A percentile compares a stretch with the other conserved stretches of the same genome.
Evolutionary conservation across 2,113 vertebrate genomes (phyloP).

Genomic region (Myiozetetes cayanensis): DNA sequence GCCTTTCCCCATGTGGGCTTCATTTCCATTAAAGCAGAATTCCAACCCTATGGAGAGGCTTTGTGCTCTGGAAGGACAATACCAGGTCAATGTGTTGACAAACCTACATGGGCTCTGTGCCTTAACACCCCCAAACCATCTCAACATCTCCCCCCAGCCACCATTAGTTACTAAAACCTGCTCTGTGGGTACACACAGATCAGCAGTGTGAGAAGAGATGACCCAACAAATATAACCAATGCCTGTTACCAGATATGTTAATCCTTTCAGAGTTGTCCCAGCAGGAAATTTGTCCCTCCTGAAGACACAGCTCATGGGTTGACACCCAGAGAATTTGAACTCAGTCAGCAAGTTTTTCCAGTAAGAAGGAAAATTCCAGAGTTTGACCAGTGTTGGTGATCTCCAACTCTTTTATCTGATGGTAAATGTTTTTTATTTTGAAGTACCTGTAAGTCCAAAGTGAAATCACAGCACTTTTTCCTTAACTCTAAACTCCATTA

Average conservation of each 20-base stretch:
- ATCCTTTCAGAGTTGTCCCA: not conserved
- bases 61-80: not conserved
- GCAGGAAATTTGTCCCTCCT: not conserved
- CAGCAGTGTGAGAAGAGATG: not conserved
- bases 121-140: not conserved
- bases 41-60: not conserved
- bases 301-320: not conserved
- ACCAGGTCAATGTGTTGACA: not conserved
- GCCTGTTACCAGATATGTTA: not conserved
- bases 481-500: not conserved
- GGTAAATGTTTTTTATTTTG: not conserved
- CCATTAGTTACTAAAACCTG: not conserved
- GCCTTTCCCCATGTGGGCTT: accelerated
- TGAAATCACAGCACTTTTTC: not conserved
- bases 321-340: accelerated
- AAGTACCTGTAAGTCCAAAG: not conserved
- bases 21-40: not conserved
- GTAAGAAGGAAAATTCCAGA: not conserved
- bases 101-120: not conserved
- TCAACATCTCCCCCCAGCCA: not conserved
- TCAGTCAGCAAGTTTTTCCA: not conserved
- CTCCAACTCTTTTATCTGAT: not conserved
- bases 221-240: not conserved
- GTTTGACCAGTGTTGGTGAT: not conserved
- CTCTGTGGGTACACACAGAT: accelerated